These are phyloP conservation scores for Lysiphlebus fabarum DNA, from an alignment of 1,140 invertebrate genomes.

Conservation along the genomic window DNA sequence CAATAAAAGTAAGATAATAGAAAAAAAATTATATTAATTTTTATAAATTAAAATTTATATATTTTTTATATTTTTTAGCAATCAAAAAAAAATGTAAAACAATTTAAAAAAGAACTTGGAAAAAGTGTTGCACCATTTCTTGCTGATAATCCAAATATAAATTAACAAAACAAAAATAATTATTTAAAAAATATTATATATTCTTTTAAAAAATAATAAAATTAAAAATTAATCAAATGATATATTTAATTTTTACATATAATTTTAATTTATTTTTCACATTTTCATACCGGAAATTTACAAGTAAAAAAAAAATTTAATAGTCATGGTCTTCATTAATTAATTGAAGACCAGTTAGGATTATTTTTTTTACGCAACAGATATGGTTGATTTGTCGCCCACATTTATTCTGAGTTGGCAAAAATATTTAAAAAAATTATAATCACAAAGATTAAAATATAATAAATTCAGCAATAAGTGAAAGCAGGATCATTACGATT, in stretches of 20 bases:
- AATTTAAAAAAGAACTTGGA: slow-evolving; percentile 44
- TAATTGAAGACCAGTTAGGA: not conserved
- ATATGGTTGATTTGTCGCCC: too few species aligned
- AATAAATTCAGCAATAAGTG: slow-evolving; percentile 6
- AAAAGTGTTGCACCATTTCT: slow-evolving; percentile 44
- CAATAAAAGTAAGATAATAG: slow-evolving; percentile 23
- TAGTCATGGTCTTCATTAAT: too few species aligned
- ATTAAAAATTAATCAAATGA: slow-evolving; percentile 6
- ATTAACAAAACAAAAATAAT: slow-evolving; percentile 25
- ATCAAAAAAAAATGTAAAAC: slow-evolving; percentile 39
- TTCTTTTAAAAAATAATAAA: not conserved
- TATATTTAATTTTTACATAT: slow-evolving; percentile 9
- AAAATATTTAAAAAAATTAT: too few species aligned
- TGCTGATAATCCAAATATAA: slow-evolving; percentile 46
- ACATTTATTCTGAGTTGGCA: not conserved
- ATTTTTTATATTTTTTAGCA: slow-evolving; percentile 37
- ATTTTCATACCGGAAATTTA: not conserved
- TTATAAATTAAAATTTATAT: too few species aligned
- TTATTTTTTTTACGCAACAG: not conserved
- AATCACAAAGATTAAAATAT: not conserved
- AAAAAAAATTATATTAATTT: too few species aligned
- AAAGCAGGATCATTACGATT: slow-evolving; percentile 16
- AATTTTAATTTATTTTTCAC: not conserved
- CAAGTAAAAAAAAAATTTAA: not conserved
- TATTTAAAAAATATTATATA: not conserved